Conservation (phyloP, 37 sponge, comb jelly and placozoan genomes). For the Beroe ovata region DNA sequence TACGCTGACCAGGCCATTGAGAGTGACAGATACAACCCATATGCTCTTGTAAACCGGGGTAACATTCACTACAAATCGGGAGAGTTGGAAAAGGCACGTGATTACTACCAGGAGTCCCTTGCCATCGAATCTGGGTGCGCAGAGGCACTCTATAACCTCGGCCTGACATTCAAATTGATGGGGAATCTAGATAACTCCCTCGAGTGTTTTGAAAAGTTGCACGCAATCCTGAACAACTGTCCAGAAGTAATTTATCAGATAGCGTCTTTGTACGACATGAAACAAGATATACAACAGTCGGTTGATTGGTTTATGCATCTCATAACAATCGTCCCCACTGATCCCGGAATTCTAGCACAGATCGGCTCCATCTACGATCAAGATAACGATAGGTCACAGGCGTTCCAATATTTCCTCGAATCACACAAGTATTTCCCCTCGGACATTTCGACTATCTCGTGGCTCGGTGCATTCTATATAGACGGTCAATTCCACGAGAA, state of each 20-base stretch:
- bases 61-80: slow-evolving; percentile 74
- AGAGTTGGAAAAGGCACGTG: slow-evolving; percentile 79
- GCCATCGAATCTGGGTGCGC: slow-evolving; percentile 86
- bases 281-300: slow-evolving; percentile 18
- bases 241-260: slow-evolving; percentile 87
- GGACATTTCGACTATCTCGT: slow-evolving; percentile 89
- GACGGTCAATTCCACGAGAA: slow-evolving; percentile 92
- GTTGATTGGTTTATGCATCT: slow-evolving; percentile 85
- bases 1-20: slow-evolving; percentile 86
- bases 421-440: slow-evolving; percentile 93
- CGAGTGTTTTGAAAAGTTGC: slow-evolving; percentile 87
- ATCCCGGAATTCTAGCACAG: slow-evolving; percentile 80
- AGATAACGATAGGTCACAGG: slow-evolving; percentile 82
- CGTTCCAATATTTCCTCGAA: slow-evolving; percentile 86
- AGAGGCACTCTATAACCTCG: slow-evolving; percentile 90
- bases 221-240: slow-evolving; percentile 78
- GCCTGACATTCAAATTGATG: slow-evolving; percentile 83
- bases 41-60: slow-evolving; percentile 92
- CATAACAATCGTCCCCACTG: slow-evolving; percentile 89
- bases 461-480: slow-evolving; percentile 96
- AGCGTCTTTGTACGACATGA: slow-evolving; percentile 78
- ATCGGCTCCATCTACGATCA: slow-evolving; percentile 88
- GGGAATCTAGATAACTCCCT: slow-evolving; percentile 71
- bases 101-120: slow-evolving; percentile 89
- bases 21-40: slow-evolving; percentile 85